Conservation (phyloP, 2,113 vertebrate genomes). For the Paramormyrops kingsleyae region DNA sequence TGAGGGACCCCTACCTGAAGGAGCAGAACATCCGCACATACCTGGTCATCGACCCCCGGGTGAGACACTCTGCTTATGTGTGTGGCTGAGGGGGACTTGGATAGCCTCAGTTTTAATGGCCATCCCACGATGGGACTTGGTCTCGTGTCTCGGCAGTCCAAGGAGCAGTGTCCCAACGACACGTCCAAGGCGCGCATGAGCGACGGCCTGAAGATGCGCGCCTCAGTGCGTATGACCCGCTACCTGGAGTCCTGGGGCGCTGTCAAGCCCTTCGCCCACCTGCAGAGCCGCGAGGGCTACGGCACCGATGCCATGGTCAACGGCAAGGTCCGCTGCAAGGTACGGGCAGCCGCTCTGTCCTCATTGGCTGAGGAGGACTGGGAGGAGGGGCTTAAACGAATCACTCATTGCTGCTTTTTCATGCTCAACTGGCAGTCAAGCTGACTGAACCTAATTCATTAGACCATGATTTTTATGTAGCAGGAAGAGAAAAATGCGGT, state of each 20-base stretch:
- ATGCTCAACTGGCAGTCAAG: neutral
- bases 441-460: neutral
- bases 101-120: neutral
- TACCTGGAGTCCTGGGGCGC: constrained; percentile 97
- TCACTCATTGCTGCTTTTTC: neutral
- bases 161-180: constrained; percentile 58
- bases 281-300: constrained; percentile 80
- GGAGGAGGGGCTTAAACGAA: neutral
- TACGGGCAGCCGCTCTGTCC: constrained; percentile 29
- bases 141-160: constrained; percentile 61
- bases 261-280: constrained; percentile 87
- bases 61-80: constrained; percentile 42
- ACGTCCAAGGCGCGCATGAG: constrained; percentile 71
- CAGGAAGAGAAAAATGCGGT: neutral
- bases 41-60: constrained; percentile 87
- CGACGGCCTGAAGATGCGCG: constrained; percentile 86
- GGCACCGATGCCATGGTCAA: constrained; percentile 64
- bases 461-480: neutral
- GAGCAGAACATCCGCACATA: constrained; percentile 84
- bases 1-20: constrained; percentile 82
- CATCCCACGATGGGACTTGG: neutral
- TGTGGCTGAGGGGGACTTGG: neutral
- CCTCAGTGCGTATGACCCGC: constrained; percentile 89
- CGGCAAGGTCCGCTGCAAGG: constrained; percentile 68
- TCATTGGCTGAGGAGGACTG: neutral